phyloP scores from a whole-genome alignment of 2,797 vertebrate genomes.

The Squalus acanthias region DNA sequence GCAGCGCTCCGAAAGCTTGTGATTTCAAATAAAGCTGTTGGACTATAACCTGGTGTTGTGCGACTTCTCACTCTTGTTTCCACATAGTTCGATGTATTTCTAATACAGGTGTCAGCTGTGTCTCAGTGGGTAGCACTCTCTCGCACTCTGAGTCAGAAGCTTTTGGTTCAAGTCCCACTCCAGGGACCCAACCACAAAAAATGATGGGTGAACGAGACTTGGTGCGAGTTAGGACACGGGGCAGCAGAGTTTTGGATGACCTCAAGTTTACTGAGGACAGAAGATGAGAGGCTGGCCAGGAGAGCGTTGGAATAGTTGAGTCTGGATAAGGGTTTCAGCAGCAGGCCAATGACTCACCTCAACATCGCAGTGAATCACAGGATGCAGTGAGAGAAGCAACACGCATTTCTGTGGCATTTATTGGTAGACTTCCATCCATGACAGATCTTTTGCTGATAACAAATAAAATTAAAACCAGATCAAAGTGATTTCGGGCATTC shows the following conservation, averaged over 20 bases:
- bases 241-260: background rate
- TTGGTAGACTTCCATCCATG: background rate
- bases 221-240: background rate
- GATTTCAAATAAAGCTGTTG: too few relatives aligned
- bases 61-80: too few relatives aligned
- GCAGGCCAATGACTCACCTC: background rate
- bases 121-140: too few relatives aligned
- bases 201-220: background rate
- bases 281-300: background rate
- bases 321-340: background rate
- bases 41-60: too few relatives aligned
- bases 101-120: too few relatives aligned
- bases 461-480: background rate
- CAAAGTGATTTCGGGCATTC: background rate
- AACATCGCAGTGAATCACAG: background rate
- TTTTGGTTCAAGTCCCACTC: too few relatives aligned
- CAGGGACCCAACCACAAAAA: too few relatives aligned
- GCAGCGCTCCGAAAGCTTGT: too few relatives aligned
- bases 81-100: too few relatives aligned
- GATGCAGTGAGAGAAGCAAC: background rate
- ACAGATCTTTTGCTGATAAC: background rate
- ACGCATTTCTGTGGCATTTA: background rate
- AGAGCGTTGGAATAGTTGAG: too few relatives aligned
- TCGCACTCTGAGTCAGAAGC: too few relatives aligned
- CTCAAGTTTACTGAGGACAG: too few relatives aligned